phyloP scores from a whole-genome alignment of 2,113 vertebrate genomes.

The Plecturocebus donacophilus region DNA sequence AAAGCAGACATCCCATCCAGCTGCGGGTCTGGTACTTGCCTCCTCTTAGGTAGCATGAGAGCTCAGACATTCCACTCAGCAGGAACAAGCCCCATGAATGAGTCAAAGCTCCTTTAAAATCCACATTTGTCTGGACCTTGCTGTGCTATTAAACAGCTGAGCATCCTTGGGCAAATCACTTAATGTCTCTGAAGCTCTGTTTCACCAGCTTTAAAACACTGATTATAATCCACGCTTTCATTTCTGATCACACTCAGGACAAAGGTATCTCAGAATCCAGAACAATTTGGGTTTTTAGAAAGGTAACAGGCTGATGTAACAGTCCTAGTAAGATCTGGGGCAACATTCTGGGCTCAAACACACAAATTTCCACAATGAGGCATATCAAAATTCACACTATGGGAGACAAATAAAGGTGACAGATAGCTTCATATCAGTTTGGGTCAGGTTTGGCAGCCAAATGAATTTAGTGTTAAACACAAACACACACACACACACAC shows the following conservation, averaged over 20 bases:
- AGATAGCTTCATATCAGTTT: neutral
- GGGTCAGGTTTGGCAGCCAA: conserved; percentile 39
- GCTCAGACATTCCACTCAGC: neutral
- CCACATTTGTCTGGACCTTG: neutral
- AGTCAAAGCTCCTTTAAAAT: neutral
- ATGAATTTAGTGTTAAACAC: neutral
- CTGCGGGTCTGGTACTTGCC: accelerated
- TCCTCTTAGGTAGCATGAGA: accelerated
- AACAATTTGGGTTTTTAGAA: neutral
- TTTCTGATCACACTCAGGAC: neutral
- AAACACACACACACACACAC: too few species aligned
- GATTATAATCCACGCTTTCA: neutral
- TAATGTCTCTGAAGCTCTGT: neutral
- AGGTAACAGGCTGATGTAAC: neutral
- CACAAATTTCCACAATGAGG: neutral
- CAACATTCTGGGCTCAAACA: neutral
- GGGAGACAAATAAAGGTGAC: neutral
- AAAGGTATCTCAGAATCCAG: neutral
- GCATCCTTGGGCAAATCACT: neutral
- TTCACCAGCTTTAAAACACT: neutral
- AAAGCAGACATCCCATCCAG: neutral
- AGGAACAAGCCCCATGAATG: neutral
- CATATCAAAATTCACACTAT: neutral
- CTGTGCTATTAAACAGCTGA: neutral
- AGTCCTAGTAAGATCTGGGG: neutral